A percentile compares a stretch with the other conserved stretches of the same genome.
These are phyloP conservation scores for Neuroscelio doddi DNA, from an alignment of 2,888 invertebrate genomes.

Conservation along the genomic window DNA sequence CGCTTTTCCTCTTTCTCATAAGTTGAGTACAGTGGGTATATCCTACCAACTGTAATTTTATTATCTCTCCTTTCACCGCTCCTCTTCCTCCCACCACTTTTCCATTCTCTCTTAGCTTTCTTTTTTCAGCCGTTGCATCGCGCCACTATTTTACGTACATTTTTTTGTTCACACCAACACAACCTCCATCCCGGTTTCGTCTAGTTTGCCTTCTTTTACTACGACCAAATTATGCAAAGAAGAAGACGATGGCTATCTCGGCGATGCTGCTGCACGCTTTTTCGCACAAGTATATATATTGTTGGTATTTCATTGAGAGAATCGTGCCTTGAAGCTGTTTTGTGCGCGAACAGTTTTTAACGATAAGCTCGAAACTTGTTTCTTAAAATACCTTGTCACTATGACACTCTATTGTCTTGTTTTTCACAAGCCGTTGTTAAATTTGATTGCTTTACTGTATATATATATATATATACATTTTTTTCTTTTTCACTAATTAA, in stretches of 20 bases:
- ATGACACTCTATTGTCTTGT: not conserved
- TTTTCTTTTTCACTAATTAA: no score
- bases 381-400: conserved; percentile 1
- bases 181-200: not conserved
- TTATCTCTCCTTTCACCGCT: conserved; percentile 35
- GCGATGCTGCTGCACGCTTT: conserved; percentile 19
- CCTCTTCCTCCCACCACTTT: not conserved
- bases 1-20: conserved; percentile 21
- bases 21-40: conserved; percentile 31
- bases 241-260: conserved; percentile 61
- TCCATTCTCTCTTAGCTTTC: not conserved
- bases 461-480: no score
- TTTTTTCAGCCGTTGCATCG: not conserved
- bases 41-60: conserved; percentile 45
- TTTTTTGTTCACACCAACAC: conserved; percentile 9
- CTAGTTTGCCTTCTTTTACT: conserved; percentile 26
- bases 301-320: conserved; percentile 8
- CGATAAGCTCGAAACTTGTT: conserved; percentile 5
- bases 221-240: conserved; percentile 64
- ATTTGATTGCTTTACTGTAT: no score
- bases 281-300: not conserved
- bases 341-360: no score
- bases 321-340: conserved; percentile 2
- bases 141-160: conserved; percentile 10
- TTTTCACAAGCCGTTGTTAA: no score